Evolutionary conservation across 2,113 vertebrate species (phyloP).

Genomic region (Cololabis saira): DNA sequence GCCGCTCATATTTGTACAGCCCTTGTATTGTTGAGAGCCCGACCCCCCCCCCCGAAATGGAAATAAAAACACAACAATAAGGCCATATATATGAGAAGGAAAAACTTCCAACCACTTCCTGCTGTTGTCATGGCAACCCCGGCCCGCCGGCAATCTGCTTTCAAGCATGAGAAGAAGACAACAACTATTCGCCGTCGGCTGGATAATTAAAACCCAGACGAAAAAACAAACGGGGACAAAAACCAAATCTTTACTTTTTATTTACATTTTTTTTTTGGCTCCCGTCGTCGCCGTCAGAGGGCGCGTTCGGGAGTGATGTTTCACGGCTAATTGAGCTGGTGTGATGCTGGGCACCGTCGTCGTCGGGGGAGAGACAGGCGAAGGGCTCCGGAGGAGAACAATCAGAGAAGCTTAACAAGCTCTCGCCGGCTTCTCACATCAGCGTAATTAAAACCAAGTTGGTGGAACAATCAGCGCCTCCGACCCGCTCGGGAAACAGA

Average conservation of each 20-base stretch:
- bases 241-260: neutral
- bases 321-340: slow-evolving; percentile 65
- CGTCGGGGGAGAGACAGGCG: slow-evolving; percentile 47
- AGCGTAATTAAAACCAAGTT: slow-evolving; percentile 57
- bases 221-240: neutral
- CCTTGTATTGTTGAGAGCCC: slow-evolving; percentile 23
- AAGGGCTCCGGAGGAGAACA: slow-evolving; percentile 65
- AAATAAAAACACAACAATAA: slow-evolving; percentile 35
- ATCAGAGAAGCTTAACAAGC: slow-evolving; percentile 71
- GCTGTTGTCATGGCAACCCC: slow-evolving; percentile 65
- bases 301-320: slow-evolving; percentile 59
- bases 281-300: slow-evolving; percentile 43
- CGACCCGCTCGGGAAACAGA: slow-evolving; percentile 22
- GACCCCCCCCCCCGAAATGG: neutral
- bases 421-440: slow-evolving; percentile 52
- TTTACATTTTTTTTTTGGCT: neutral
- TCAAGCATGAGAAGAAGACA: neutral
- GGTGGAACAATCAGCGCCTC: slow-evolving; percentile 38
- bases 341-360: slow-evolving; percentile 57
- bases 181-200: slow-evolving; percentile 26
- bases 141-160: slow-evolving; percentile 22
- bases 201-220: slow-evolving; percentile 47
- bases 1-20: slow-evolving; percentile 9
- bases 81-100: slow-evolving; percentile 22
- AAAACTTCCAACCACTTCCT: slow-evolving; percentile 36